These are phyloP conservation scores for Conus canariensis DNA, from an alignment of 2,888 invertebrate genomes.

Conservation along the genomic window DNA sequence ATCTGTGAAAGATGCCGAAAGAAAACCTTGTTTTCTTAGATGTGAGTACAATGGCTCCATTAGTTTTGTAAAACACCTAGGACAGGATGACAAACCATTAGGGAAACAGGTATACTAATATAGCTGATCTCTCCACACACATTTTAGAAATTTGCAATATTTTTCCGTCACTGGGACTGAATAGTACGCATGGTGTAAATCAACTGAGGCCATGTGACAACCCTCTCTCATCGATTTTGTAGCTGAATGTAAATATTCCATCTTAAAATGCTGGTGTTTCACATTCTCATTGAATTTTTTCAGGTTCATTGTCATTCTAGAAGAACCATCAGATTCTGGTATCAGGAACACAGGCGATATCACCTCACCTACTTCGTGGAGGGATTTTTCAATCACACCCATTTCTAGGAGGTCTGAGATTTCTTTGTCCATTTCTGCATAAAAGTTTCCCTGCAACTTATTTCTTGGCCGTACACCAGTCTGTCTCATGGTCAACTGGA, in stretches of 20 bases:
- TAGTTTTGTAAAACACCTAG: not conserved
- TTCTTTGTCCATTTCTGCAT: not conserved
- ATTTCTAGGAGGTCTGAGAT: not conserved
- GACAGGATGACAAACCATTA: too few relatives aligned
- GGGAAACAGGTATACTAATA: not conserved
- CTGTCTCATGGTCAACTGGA: not conserved
- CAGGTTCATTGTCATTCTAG: not conserved
- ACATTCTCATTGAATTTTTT: conserved; percentile 8
- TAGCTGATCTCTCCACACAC: not conserved
- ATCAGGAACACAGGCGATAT: not conserved
- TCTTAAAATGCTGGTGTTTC: not conserved
- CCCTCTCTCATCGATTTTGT: not conserved
- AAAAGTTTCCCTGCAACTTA: not conserved
- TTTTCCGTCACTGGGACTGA: too few relatives aligned
- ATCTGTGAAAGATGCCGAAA: too few relatives aligned
- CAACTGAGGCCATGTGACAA: not conserved
- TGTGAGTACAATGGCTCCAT: not conserved
- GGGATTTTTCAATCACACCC: not conserved
- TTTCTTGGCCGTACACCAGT: not conserved
- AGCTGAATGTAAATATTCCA: conserved; percentile 2
- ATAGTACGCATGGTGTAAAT: too few relatives aligned
- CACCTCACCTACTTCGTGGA: not conserved
- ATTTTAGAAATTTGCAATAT: too few relatives aligned
- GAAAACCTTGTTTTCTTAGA: not conserved
- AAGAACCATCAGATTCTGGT: not conserved